phyloP scores from a whole-genome alignment of 2,888 invertebrate genomes.

The Drosophila lutescens region DNA sequence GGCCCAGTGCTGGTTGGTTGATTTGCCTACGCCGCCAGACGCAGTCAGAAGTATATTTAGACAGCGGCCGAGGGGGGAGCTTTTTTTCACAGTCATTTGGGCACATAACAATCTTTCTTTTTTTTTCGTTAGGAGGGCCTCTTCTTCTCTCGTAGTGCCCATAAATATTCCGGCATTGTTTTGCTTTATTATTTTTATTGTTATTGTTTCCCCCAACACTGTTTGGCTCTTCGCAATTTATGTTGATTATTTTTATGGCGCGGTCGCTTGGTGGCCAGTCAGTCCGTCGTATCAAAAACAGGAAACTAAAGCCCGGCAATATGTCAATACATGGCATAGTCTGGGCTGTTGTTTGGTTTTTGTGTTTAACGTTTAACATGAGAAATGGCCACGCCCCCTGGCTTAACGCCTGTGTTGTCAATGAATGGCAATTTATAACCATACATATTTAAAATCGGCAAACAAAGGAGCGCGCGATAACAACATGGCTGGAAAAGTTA shows the following conservation, averaged over 20 bases:
- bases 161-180: constrained; percentile 77
- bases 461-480: constrained; percentile 9
- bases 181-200: constrained; percentile 79
- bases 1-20: constrained; percentile 64
- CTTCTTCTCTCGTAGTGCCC: constrained; percentile 47
- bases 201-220: constrained; percentile 62
- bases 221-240: constrained; percentile 60
- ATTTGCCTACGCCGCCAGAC: constrained; percentile 69
- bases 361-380: constrained; percentile 70
- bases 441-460: constrained; percentile 29
- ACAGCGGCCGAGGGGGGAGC: constrained; percentile 9
- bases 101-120: constrained; percentile 58
- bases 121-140: constrained; percentile 10
- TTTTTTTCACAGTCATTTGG: constrained; percentile 69
- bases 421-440: constrained; percentile 65
- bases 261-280: constrained; percentile 74
- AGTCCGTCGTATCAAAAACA: constrained; percentile 62
- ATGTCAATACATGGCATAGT: constrained; percentile 60
- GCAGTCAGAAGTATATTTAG: constrained; percentile 63
- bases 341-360: constrained; percentile 37
- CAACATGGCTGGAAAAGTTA: constrained; percentile 26
- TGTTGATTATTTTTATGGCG: constrained; percentile 79
- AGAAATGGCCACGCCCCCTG: constrained; percentile 69
- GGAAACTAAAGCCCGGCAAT: constrained; percentile 69
- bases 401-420: constrained; percentile 54